Evolutionary conservation across 2,888 invertebrate species (phyloP), one percentile per base, ranked within the genome.

Genomic region (Bhutanitis thaidina): DNA sequence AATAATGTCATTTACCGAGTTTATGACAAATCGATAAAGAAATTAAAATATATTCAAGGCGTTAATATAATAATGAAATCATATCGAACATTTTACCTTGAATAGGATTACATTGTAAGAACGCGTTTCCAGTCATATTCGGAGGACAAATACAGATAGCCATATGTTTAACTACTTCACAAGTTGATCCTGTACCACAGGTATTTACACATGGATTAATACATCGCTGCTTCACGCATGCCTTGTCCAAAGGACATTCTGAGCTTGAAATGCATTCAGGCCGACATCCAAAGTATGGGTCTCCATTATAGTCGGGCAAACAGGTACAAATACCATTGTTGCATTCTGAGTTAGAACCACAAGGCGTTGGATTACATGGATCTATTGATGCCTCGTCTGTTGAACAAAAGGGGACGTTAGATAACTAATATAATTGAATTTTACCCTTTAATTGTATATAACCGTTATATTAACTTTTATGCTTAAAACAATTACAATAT

Each of bases 91-190:
- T 20, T 20, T 63, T 80, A 91, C 91, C 90, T 82, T 82, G 90
- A 35, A 92, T 72, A 5, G 90, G 90, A 55, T 82, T 88, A 66
- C 95, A 95, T 57, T 91, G 85, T 52, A 93, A 86, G 79, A 94
- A 92, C 38, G 95, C 94, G 77, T 95, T 93, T 63, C 95, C 96
- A 29, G 91, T 85, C 71, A 91, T 93, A 65, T 91, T 93, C 25
- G 82, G 74, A n/a, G 93, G 92, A 73, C 96, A 96, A 37, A 91
- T 91, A 66, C 96, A 96, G 64, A 93, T 92, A 7, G 96, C 94
- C 71, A 94, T 92, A 67, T 96, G 96, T 67, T 93, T 94, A 32
- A 93, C 90, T 2, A 94, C 94, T 62, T 92, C 88, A 73, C 96
- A 96, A 50, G 92, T 71, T 0, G 96, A 95, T 67, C 93, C 92